A percentile compares a stretch with the other conserved stretches of the same genome.
Evolutionary conservation across 2,113 vertebrate species (phyloP).

Genomic region (Balaenoptera acutorostrata): DNA sequence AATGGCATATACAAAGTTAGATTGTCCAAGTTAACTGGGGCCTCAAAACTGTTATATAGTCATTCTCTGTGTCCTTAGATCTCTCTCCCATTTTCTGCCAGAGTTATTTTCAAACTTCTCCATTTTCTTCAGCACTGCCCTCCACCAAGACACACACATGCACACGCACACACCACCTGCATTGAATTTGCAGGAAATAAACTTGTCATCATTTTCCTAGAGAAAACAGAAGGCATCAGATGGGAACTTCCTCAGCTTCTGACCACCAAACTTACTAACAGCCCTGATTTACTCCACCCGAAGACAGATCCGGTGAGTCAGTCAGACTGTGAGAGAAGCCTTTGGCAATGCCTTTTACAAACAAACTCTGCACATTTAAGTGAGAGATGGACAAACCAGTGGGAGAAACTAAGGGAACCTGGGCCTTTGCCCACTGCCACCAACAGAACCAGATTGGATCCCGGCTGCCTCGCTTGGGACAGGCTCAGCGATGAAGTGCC

Average conservation of each 20-base stretch:
- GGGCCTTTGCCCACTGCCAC: background rate
- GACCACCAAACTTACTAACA: background rate
- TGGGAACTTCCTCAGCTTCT: constrained; percentile 21
- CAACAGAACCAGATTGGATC: background rate
- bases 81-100: background rate
- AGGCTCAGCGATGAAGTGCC: background rate
- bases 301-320: background rate
- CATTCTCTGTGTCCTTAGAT: background rate
- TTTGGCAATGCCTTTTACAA: constrained; percentile 31
- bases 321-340: background rate
- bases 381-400: constrained; percentile 17
- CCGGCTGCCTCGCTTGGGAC: background rate
- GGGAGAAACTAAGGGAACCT: constrained; percentile 18
- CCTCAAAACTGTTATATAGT: background rate
- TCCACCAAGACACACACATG: background rate
- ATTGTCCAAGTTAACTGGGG: background rate
- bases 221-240: background rate
- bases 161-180: background rate
- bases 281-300: background rate
- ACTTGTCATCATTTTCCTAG: background rate
- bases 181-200: constrained; percentile 2
- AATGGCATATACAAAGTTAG: background rate
- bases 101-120: background rate
- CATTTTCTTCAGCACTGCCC: background rate
- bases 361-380: background rate